phyloP scores from a whole-genome alignment of 2,888 invertebrate species.

The Portevinia maculata region DNA sequence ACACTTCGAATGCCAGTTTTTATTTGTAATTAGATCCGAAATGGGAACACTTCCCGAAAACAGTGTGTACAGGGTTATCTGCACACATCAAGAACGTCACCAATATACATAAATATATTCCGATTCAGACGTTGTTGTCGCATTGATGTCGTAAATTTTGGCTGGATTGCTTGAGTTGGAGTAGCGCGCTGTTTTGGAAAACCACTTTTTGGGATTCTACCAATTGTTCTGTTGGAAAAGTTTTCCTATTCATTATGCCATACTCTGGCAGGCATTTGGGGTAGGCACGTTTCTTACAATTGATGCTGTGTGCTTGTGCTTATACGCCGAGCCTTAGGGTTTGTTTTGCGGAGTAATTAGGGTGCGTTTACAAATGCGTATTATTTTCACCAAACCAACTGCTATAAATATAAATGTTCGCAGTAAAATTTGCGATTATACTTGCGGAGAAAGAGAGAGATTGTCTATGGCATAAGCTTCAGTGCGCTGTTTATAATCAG shows the following conservation, averaged over 20 bases:
- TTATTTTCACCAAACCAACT: conserved; percentile 63
- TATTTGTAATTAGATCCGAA: conserved; percentile 56
- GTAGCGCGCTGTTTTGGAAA: conserved; percentile 38
- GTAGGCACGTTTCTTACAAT: not conserved
- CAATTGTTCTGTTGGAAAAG: conserved; percentile 63
- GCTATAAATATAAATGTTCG: conserved; percentile 73
- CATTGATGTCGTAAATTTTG: conserved; percentile 58
- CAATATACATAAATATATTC: conserved; percentile 22
- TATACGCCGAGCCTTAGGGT: conserved; percentile 46
- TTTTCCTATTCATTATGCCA: conserved; percentile 71
- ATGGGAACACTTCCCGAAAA: conserved; percentile 28
- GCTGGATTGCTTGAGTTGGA: conserved; percentile 60
- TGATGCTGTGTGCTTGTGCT: not conserved
- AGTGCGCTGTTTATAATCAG: not conserved
- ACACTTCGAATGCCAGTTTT: conserved; percentile 52
- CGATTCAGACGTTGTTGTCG: conserved; percentile 16
- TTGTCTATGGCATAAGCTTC: not conserved
- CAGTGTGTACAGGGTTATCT: conserved; percentile 4
- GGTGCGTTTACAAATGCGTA: conserved; percentile 74
- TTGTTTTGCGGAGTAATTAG: conserved; percentile 72
- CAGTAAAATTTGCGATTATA: conserved; percentile 67
- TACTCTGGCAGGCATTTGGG: conserved; percentile 49
- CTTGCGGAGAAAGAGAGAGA: conserved; percentile 6
- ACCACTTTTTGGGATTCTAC: conserved; percentile 61
- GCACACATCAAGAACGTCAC: conserved; percentile 14